Conservation (phyloP, 35 echinoderm and acorn worm genomes). For the Patiria miniata region DNA sequence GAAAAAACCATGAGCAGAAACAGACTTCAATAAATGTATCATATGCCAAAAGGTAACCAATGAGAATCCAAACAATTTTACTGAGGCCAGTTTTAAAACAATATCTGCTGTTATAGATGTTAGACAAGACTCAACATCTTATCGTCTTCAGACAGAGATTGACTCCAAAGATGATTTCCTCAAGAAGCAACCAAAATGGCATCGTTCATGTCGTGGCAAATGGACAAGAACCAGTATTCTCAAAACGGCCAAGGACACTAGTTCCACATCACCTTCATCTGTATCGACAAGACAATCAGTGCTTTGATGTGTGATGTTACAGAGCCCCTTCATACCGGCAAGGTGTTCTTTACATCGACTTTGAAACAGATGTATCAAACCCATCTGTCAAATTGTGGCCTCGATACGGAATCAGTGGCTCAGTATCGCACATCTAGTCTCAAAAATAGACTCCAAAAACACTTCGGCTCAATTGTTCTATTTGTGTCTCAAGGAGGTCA, state of each 20-base stretch:
- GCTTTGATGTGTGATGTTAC: not conserved
- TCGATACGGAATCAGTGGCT: not conserved
- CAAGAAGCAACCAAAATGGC: too few relatives aligned
- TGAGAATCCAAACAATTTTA: too few relatives aligned
- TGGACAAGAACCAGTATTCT: not conserved
- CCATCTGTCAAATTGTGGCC: not conserved
- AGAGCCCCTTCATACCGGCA: not conserved
- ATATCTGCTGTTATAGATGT: not conserved
- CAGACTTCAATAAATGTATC: too few relatives aligned
- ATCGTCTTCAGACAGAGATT: not conserved
- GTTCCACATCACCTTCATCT: too few relatives aligned
- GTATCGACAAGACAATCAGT: not conserved
- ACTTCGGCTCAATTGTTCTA: not conserved
- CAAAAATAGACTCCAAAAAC: not conserved
- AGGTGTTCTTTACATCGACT: not conserved
- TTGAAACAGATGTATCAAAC: not conserved
- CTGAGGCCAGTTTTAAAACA: not conserved
- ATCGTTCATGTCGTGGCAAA: not conserved
- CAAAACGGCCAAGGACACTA: not conserved
- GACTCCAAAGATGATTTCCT: too few relatives aligned
- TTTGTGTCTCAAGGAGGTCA: not conserved
- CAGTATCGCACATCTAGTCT: not conserved
- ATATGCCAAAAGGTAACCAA: too few relatives aligned
- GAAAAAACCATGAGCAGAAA: not conserved
- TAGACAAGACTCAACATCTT: not conserved